Base-by-base conservation (phyloP, 2,888 invertebrate genomes). In the Aricia artaxerxes region DNA sequence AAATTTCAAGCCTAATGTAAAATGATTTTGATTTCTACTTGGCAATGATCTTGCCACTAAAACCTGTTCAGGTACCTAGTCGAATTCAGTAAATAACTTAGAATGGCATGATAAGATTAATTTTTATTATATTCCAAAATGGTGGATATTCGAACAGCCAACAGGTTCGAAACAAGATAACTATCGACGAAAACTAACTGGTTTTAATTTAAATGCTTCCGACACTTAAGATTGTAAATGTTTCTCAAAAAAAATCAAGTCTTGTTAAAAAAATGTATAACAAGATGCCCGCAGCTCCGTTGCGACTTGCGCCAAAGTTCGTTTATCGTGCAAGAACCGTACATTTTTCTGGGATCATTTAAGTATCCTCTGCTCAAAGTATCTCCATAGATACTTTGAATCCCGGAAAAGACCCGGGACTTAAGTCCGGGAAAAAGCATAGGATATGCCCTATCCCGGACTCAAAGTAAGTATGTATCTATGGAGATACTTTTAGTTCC, bases 81-180 rank as follows among this genome's bases (percentile, higher is more conserved):
- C 64, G 11, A 64, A 69, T 35, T 69, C 35, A 69, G 16, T 35
- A 69, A 69, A 38, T 38, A 69, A 31, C 31, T 64, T 11, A 35
- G 69, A 69, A 69, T 35, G 69, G 69, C 69, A 38, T 11, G 13
- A 69, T 69, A 64, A 64, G 64, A 64, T 64, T 4, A 31, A 31
- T 69, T 69, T 69, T 69, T 35, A 69, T 69, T 69, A 35, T 69
- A 69, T 69, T 69, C 69, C 11, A 69, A 69, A 69, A 69, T 69
- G 35, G 35, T 64, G 24, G 31, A 64, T 64, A 69, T 35, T 69
- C 35, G 69, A 35, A 69, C 69, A 35, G 64, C 31, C 9, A 24
- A 31, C 64, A 31, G 69, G 69, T 69, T 69, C 31, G 11, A 24
- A 69, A 69, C 69, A 6, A 69, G 69, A 69, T 69, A 69, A 16